Conservation (phyloP, 2,888 invertebrate species). For the Drosophila hawaiiensis region DNA sequence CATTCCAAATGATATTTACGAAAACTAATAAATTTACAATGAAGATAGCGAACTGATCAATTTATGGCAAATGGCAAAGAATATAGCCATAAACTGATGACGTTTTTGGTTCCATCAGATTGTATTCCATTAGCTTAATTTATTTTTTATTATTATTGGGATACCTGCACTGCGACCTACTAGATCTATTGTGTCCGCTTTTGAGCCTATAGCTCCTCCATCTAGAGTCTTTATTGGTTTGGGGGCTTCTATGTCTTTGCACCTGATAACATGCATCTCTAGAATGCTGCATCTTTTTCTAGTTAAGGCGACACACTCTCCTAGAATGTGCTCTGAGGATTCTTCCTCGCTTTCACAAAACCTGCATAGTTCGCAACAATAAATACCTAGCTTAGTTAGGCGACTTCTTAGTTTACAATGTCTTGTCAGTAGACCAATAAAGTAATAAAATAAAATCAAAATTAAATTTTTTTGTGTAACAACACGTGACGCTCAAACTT, state of each 20-base stretch:
- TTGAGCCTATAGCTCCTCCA: neutral
- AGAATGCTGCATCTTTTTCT: neutral
- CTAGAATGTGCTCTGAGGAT: neutral
- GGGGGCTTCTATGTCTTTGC: neutral
- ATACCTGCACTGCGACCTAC: neutral
- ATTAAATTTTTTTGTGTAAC: neutral
- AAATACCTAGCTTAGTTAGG: neutral
- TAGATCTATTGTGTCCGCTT: neutral
- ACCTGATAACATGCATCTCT: accelerated
- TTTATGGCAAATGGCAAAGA: slow-evolving; percentile 14
- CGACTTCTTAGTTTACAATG: neutral
- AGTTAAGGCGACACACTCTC: neutral
- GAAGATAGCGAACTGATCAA: slow-evolving; percentile 17
- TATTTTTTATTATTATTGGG: too few species aligned
- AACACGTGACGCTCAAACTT: neutral
- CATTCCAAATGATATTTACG: neutral
- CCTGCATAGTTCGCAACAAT: neutral
- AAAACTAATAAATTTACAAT: slow-evolving; percentile 21
- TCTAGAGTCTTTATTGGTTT: neutral
- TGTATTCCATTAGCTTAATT: neutral
- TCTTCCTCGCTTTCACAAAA: neutral
- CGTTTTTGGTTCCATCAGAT: too few species aligned
- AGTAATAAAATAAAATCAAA: neutral
- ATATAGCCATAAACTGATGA: neutral
- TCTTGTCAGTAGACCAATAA: neutral